phyloP scores from a whole-genome alignment of 2,113 vertebrate genomes.

The Tretioscincus oriximinensis region DNA sequence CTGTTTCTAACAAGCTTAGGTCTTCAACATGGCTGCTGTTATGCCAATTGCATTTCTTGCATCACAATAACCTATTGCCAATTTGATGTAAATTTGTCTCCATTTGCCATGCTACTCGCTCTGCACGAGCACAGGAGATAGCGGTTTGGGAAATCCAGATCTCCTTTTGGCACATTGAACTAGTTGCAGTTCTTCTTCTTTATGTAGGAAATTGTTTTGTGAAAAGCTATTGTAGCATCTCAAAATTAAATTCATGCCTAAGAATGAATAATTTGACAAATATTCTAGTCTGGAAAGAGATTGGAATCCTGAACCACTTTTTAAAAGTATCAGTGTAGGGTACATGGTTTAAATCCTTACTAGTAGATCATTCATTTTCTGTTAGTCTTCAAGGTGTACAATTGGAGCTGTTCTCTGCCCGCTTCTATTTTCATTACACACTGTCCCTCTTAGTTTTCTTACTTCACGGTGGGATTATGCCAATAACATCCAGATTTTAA shows the following conservation, averaged over 20 bases:
- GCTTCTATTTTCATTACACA: too few species aligned
- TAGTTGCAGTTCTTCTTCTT: background rate
- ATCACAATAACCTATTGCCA: background rate
- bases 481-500: too few species aligned
- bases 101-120: background rate
- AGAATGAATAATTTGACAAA: background rate
- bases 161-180: background rate
- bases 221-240: background rate
- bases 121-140: background rate
- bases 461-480: too few species aligned
- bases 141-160: background rate
- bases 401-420: too few species aligned
- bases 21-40: too few species aligned
- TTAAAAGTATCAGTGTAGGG: background rate
- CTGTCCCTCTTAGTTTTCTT: too few species aligned
- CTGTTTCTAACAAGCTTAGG: too few species aligned
- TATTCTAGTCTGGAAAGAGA: constrained; percentile 5
- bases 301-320: background rate
- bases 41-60: too few species aligned
- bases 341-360: background rate
- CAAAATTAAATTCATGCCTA: background rate
- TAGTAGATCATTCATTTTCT: too few species aligned
- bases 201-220: background rate
- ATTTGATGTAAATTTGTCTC: background rate
- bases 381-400: too few species aligned